These are phyloP conservation scores for Epsilonema sp. DNA, from an alignment of 2,888 invertebrate genomes.

Conservation along the genomic window DNA sequence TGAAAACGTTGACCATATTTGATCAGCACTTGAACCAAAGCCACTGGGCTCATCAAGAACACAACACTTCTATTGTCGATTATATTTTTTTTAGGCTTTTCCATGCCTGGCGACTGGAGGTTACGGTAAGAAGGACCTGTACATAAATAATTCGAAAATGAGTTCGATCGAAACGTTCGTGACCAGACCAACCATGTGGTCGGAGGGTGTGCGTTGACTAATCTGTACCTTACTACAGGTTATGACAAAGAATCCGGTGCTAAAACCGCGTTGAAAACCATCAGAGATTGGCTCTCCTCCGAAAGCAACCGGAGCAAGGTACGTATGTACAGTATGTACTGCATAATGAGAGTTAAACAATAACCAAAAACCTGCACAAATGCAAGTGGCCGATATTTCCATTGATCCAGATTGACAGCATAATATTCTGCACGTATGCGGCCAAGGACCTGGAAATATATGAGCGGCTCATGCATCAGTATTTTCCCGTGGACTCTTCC, in stretches of 20 bases:
- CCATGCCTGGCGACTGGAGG: not conserved
- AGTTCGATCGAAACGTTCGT: too few relatives aligned
- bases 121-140: not conserved
- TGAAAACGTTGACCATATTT: too few relatives aligned
- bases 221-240: too few relatives aligned
- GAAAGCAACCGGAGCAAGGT: not conserved
- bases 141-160: too few relatives aligned
- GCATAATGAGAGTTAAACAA: not conserved
- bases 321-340: not conserved
- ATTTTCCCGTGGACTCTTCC: not conserved
- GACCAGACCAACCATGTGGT: too few relatives aligned
- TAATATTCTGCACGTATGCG: not conserved
- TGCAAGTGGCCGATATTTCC: too few relatives aligned
- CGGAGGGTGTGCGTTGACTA: too few relatives aligned
- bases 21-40: too few relatives aligned
- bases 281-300: not conserved
- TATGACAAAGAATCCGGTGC: too few relatives aligned
- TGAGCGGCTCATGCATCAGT: not conserved
- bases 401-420: not conserved
- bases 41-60: not conserved
- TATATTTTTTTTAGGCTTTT: too few relatives aligned
- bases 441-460: not conserved
- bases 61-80: too few relatives aligned
- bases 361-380: too few relatives aligned
- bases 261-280: not conserved